Conservation (phyloP, 1,140 invertebrate species). For the Drosophila saltans region DNA sequence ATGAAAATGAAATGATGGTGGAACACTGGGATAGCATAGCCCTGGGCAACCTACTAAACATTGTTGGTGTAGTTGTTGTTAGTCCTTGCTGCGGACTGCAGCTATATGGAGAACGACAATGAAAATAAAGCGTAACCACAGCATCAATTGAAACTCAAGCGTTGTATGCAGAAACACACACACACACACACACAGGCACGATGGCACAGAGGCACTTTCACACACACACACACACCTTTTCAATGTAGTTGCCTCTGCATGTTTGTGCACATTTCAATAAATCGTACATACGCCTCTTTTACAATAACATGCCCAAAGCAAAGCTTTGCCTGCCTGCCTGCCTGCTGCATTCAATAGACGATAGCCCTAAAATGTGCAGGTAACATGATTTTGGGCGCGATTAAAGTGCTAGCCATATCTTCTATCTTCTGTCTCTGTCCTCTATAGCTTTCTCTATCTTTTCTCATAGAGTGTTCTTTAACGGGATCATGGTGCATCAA, state of each 20-base stretch:
- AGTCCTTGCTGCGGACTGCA: neutral
- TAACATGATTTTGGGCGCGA: slow-evolving; percentile 69
- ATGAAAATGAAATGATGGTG: neutral
- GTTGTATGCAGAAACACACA: slow-evolving; percentile 32
- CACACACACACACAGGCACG: slow-evolving; percentile 48
- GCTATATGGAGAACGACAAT: slow-evolving; percentile 41
- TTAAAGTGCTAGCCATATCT: slow-evolving; percentile 54
- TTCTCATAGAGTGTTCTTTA: neutral
- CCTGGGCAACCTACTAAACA: slow-evolving; percentile 12
- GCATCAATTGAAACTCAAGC: slow-evolving; percentile 78
- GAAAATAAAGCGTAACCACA: slow-evolving; percentile 77
- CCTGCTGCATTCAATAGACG: slow-evolving; percentile 31
- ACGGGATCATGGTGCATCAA: slow-evolving; percentile 40
- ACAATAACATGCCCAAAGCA: slow-evolving; percentile 73
- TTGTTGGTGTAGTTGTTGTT: slow-evolving; percentile 9
- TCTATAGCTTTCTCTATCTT: neutral
- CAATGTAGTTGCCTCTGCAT: slow-evolving; percentile 51
- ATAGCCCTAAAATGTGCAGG: slow-evolving; percentile 63
- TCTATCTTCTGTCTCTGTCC: slow-evolving; percentile 1
- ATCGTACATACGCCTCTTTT: slow-evolving; percentile 59
- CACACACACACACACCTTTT: slow-evolving; percentile 67
- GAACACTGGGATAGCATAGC: neutral
- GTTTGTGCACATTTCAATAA: slow-evolving; percentile 72
- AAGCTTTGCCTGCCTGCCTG: slow-evolving; percentile 42
- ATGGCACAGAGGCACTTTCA: slow-evolving; percentile 1